Evolutionary conservation across 1,140 invertebrate species (phyloP), one percentile per base, ranked within the genome.

Genomic region (Caligus rogercresseyi): DNA sequence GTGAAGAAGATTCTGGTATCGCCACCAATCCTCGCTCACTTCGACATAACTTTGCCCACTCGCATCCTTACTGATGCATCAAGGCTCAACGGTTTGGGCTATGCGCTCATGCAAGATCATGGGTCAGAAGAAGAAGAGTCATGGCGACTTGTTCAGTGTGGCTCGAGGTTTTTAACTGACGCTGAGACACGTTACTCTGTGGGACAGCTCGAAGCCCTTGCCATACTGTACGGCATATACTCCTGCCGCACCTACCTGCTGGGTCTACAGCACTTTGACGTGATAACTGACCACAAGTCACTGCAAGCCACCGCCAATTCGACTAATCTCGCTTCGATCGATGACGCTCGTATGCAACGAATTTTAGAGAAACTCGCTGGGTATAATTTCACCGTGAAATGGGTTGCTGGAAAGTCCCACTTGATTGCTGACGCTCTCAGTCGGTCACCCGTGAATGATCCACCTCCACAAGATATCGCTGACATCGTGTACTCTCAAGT

Each of bases 231-330:
- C 65, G 68, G 65, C 15, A 63, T 69, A n/a, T 55, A 67, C 25
- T 66, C 67, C 25, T 69, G 67, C 55, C 14, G 67, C 1, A 57
- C 56, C 13, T 69, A 67, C 25, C 63, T 70, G 1, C 25, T 65
- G 16, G 66, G 66, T 0, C 52, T 67, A 1, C 18, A 18, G 1
- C n/a, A 64, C 1, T 66, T 72, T 25, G 51, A 16, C 1, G 55
- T 72, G 19, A 68, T 69, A 64, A 71, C 69, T 0, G 71, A 74
- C 58, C 72, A 74, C 64, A 71, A 70, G 20, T 65, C 70, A 0
- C 68, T 67, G 58, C 66, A 67, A 25, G 65, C 26, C 16, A 67
- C 73, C 31, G 63, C 68, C 26, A 18, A 56, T 56, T 64, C 21
- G 24, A 72, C 69, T 51, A 52, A n/a, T 19, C 57, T 73, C 23